Base-by-base conservation (phyloP, 2,888 invertebrate species). In the Conus canariensis region DNA sequence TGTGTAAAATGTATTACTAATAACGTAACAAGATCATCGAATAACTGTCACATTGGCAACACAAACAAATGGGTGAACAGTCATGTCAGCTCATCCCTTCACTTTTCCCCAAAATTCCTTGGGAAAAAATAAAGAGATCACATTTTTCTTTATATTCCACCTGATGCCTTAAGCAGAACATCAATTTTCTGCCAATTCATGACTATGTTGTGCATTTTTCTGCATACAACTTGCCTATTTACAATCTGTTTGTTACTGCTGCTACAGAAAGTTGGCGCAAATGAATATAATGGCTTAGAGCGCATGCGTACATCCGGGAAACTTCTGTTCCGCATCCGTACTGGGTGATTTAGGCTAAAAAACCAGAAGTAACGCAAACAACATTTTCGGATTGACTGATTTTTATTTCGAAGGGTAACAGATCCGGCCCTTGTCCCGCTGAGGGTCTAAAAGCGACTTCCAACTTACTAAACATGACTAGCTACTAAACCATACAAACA, bases 231-330 rank as follows among this genome's bases (percentile, higher is more conserved):
- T 12, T 45, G 8, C 30, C 12, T 80, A 16, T 30, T 30, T 30
- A 5, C 77, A 80, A 30, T 30, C 3, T 30, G 30, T 80, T 45
- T 45, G 45, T 80, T 60, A n/a, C 45, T 85, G 1, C 25, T 22
- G 9, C 85, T 60, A 85, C 88, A 90, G 88, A 93, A 94, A 94
- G 94, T 95, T 95, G 95, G 95, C 95, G 95, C 95, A 95, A 95
- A 95, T 95, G 95, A 95, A 95, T 80, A 30, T 93, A 95, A 94
- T 93, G 91, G 90, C 85, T 58, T 74, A 90, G n/a, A 93, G 94
- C 95, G 95, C 95, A 94, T 95, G 95, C 95, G 93, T 91, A 88
- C 85, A 93, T 94, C 93, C 94, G 93, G 94, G 93, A 91, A 77
- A 88, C 90, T 91, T 80, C 56, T 30, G 88, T 14, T 90, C 92